Percentiles rank a stretch among this genome's conserved stretches.
Evolutionary conservation across 2,888 invertebrate species (phyloP).

Genomic region (Frankliniella intonsa): DNA sequence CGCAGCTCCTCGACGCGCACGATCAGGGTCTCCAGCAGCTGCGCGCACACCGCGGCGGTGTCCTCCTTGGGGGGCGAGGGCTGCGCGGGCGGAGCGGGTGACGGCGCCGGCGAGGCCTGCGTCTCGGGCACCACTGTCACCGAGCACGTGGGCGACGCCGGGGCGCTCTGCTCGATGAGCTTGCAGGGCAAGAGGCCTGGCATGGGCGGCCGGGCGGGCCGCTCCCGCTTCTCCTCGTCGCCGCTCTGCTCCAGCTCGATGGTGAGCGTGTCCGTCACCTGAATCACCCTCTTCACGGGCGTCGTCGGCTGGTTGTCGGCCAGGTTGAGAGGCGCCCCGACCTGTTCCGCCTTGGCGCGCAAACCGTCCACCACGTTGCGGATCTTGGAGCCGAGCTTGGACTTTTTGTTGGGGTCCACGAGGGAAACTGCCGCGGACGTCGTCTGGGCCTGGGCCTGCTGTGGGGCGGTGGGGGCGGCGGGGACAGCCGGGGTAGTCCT

Average conservation of each 20-base stretch:
- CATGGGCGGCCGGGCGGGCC: conserved; percentile 8
- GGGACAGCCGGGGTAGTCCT: background rate
- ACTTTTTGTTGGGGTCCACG: background rate
- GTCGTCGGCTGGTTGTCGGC: background rate
- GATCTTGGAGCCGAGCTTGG: conserved; percentile 4
- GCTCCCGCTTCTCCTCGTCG: background rate
- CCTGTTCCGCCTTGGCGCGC: conserved; percentile 18
- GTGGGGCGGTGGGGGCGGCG: background rate
- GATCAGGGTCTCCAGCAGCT: conserved; percentile 10
- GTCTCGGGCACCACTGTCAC: background rate
- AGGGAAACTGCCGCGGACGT: background rate
- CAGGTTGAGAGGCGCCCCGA: background rate
- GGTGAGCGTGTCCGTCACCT: conserved; percentile 13
- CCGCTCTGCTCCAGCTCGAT: conserved; percentile 15
- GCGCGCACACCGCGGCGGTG: background rate
- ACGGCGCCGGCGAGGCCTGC: background rate
- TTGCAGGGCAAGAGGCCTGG: conserved; percentile 3
- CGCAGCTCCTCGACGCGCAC: background rate
- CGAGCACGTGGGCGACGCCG: background rate
- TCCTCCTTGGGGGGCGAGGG: background rate
- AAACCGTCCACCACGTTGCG: conserved; percentile 5
- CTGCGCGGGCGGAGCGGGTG: background rate
- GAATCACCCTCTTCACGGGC: conserved; percentile 10
- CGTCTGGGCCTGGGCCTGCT: background rate
- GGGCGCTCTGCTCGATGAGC: background rate